A percentile compares a stretch with the other conserved stretches of the same genome.
phyloP scores from a whole-genome alignment of 2,797 vertebrate species.

The Sebastes itinus region DNA sequence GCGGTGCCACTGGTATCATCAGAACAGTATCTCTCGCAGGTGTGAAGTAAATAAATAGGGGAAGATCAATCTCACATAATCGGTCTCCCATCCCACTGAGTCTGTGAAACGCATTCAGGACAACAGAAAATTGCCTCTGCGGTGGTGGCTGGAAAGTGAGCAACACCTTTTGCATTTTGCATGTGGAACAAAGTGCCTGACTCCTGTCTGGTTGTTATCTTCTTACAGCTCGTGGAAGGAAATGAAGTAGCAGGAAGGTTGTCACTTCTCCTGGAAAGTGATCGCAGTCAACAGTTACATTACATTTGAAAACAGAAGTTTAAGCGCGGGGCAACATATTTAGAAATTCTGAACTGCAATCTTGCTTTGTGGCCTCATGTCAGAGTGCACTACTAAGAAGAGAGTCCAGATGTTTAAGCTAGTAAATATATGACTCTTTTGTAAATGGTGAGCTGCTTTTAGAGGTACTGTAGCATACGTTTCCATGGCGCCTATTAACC shows the following conservation, averaged over 20 bases:
- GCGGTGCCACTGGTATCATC: neutral
- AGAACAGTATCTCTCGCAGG: neutral
- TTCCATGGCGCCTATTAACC: conserved; percentile 35
- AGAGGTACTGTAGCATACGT: conserved; percentile 23
- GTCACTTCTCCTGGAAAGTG: conserved; percentile 40
- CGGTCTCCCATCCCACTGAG: neutral
- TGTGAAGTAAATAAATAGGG: neutral
- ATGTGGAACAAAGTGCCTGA: conserved; percentile 51
- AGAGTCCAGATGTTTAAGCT: conserved; percentile 57
- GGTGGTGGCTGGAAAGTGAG: neutral
- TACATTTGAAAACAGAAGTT: conserved; percentile 32
- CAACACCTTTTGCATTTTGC: conserved; percentile 49
- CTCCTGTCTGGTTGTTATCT: conserved; percentile 44
- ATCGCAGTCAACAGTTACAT: conserved; percentile 36
- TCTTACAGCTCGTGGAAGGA: conserved; percentile 39
- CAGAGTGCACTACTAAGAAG: neutral
- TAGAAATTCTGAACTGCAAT: neutral
- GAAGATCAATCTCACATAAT: neutral
- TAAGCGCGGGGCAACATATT: neutral
- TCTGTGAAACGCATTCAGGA: neutral
- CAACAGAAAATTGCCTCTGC: neutral
- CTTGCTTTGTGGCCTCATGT: conserved; percentile 31
- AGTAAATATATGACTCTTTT: conserved; percentile 25
- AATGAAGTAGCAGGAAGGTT: conserved; percentile 42
- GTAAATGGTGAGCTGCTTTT: conserved; percentile 16